phyloP scores from a whole-genome alignment of 2,888 invertebrate species.

The Melanchra persicariae region DNA sequence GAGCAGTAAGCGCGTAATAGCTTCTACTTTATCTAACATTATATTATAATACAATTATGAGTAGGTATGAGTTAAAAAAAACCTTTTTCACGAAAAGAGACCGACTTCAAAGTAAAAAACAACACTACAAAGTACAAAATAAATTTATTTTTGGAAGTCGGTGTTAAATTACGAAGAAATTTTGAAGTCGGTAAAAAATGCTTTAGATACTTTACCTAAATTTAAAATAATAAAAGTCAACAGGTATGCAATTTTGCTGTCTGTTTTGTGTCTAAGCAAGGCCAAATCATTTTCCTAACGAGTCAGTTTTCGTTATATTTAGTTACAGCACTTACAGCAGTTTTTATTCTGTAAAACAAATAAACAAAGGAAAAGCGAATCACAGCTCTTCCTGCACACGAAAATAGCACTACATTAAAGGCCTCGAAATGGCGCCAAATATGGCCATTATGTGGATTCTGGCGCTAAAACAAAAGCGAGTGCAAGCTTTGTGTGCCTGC shows the following conservation, averaged over 20 bases:
- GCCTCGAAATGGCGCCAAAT: neutral
- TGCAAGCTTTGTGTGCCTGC: conserved; percentile 17
- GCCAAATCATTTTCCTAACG: neutral
- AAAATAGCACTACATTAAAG: conserved; percentile 1
- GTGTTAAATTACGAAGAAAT: too few relatives aligned
- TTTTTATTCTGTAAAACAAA: neutral
- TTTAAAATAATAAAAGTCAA: neutral
- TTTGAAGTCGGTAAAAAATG: neutral
- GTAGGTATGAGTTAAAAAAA: too few relatives aligned
- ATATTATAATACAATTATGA: too few relatives aligned
- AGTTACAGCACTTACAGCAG: neutral
- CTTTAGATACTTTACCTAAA: neutral
- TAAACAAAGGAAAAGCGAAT: neutral
- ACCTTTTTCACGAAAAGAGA: too few relatives aligned
- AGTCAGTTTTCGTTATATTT: neutral
- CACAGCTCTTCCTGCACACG: neutral
- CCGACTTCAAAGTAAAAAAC: too few relatives aligned
- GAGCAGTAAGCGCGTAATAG: too few relatives aligned
- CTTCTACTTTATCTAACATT: too few relatives aligned
- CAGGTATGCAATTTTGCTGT: neutral
- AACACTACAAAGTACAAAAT: too few relatives aligned
- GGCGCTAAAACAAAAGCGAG: conserved; percentile 2
- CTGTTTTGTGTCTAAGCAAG: neutral
- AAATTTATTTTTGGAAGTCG: too few relatives aligned
- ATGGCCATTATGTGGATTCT: neutral